Evolutionary conservation across 2,113 vertebrate genomes (phyloP).

Genomic region (Sylvia atricapilla): DNA sequence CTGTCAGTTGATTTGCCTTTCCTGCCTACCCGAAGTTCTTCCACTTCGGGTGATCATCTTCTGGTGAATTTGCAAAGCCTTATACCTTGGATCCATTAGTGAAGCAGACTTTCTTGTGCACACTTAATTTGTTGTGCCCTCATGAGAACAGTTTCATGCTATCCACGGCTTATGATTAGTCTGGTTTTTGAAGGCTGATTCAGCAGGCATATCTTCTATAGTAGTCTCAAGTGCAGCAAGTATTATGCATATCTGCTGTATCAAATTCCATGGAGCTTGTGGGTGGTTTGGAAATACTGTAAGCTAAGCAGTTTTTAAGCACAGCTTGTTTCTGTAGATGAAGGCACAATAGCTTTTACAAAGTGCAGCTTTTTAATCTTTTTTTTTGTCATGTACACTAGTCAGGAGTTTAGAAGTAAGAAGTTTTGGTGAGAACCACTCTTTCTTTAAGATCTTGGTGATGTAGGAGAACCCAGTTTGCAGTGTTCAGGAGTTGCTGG

Average conservation of each 20-base stretch:
- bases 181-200: conserved; percentile 63
- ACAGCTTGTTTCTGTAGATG: conserved; percentile 57
- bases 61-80: conserved; percentile 24
- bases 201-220: conserved; percentile 51
- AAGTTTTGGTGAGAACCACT: background rate
- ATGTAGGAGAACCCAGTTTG: background rate
- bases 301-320: conserved; percentile 56
- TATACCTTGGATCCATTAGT: conserved; percentile 14
- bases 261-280: conserved; percentile 64
- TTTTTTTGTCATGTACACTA: background rate
- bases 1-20: conserved; percentile 44
- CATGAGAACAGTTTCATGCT: conserved; percentile 40
- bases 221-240: conserved; percentile 59
- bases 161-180: conserved; percentile 56
- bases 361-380: background rate
- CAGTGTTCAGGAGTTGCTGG: background rate
- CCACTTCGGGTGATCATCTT: conserved; percentile 15
- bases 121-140: conserved; percentile 41
- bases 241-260: conserved; percentile 66
- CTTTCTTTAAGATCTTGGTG: background rate
- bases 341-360: conserved; percentile 29
- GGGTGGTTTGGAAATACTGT: conserved; percentile 59
- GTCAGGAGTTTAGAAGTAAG: background rate
- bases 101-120: conserved; percentile 44
- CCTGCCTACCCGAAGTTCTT: conserved; percentile 16